Evolutionary conservation across 2,888 invertebrate genomes (phyloP), one percentile per base, ranked within the genome.

Genomic region (Volucella inanis): DNA sequence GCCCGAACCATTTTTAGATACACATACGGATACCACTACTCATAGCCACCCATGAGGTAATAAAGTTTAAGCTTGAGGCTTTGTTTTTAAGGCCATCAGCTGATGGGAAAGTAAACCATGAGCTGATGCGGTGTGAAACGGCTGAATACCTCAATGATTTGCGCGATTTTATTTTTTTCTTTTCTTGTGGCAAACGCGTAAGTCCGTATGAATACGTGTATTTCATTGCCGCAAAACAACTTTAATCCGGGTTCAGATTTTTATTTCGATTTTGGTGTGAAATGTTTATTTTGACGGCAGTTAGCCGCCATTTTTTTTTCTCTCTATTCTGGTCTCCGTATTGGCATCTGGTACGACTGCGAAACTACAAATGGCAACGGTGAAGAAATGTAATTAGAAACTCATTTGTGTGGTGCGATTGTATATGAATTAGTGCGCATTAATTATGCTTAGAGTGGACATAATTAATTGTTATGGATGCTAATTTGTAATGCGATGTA

Each of bases 301-400:
- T 45, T 12, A 22, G 22, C 22, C 0, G 22, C 22, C 22, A 22
- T 43, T 55, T 55, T 38, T 31, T 55, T 41, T 18, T 4, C 8
- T 38, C 47, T 55, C 41, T 8, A 1, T 61, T 52, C 4, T 22
- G 2, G 22, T 22, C 22, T 22, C 4, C 22, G 3, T 3, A 22
- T 22, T 4, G 22, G 22, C 22, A 22, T 22, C 2, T 31, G 57
- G 54, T 55, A 47, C 11, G 22, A 55, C 22, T 39, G 22, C 55
- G 64, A 45, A 45, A 59, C 59, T 45, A 59, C 59, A 52, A 39
- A 45, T 41, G 47, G 12, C 18, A 61, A 47, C 55, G 62, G 12
- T 54, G 38, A 68, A 61, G 68, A 71, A 78, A 71, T 71, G 70
- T 64, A 78, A 78, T 78, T 78, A 70, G 77, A 78, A 70, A 78